Base-by-base conservation (phyloP, 92 coral and sea anemone genomes). In the Pocillopora meandrina region DNA sequence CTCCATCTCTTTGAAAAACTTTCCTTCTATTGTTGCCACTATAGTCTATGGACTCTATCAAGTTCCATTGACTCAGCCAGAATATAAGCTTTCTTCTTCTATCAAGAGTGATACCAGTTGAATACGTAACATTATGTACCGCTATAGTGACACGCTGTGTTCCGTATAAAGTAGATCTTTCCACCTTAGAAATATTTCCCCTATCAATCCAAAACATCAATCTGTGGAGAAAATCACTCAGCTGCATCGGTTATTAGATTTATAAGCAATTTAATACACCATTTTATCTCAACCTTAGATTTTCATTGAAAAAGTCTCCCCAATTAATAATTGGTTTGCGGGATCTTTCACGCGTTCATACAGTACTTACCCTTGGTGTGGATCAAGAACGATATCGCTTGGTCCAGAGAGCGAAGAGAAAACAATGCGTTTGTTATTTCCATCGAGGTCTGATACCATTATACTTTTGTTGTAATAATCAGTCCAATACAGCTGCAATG, bases 201-300 rank as follows among this genome's bases (percentile, higher is more conserved):
- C 86, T 83, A 56, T 90, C 93, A 13, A 91, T 90, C 93, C 91
- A 90, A 55, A 87, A 90, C 78, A 90, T 77, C 62, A 72, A 87
- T 49, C 93, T 90, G 79, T 56, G 35, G 23, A 70, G 35, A 55
- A 34, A 70, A 9, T 26, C 31, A 26, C 31, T 0, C 31, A 26
- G 31, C 31, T 26, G 31, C 1, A 26, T 26, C 31, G 31, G 31
- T 26, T 26, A 26, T 26, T 26, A 26, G 31, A 26, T 26, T 26
- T 26, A 26, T 26, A 0, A 26, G 31, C 31, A 26, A 26, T 26
- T 26, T 26, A 26, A 1, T 26, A 0, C 31, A 26, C 31, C 31
- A 26, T 26, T 26, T 26, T 26, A 26, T 26, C 31, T 26, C 31
- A 26, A 26, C 31, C 31, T 26, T 26, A 26, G 31, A 26, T 26